These are phyloP conservation scores for Clepsis dumicolana DNA, from an alignment of 2,888 invertebrate species.

Conservation along the genomic window DNA sequence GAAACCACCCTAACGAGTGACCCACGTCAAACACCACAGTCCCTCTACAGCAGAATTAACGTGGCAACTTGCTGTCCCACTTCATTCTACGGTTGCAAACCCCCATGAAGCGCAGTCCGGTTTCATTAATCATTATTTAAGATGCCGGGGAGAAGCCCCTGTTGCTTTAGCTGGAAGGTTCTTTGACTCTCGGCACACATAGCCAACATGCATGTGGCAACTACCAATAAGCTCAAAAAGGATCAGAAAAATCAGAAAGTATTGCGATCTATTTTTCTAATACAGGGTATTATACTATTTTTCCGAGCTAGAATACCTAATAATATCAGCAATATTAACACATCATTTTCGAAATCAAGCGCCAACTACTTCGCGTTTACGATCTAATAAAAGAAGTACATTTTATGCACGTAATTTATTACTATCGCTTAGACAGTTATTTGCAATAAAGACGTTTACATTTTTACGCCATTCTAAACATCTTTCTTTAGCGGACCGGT, in stretches of 20 bases:
- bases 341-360: slow-evolving; percentile 2
- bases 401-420: slow-evolving; percentile 9
- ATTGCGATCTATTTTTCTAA: neutral
- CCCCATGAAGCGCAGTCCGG: slow-evolving; percentile 21
- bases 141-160: slow-evolving; percentile 18
- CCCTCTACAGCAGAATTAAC: slow-evolving; percentile 22
- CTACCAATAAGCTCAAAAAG: neutral
- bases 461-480: neutral
- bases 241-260: neutral
- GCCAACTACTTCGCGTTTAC: neutral
- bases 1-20: slow-evolving; percentile 13
- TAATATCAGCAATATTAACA: neutral
- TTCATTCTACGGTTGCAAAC: slow-evolving; percentile 12
- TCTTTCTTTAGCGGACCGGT: neutral
- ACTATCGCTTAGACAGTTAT: slow-evolving; percentile 5
- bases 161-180: neutral
- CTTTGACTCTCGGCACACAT: neutral
- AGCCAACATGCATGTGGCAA: neutral
- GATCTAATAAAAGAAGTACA: neutral
- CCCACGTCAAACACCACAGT: slow-evolving; percentile 26
- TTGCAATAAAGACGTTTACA: slow-evolving; percentile 16
- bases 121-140: slow-evolving; percentile 43
- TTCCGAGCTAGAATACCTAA: neutral
- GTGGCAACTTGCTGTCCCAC: slow-evolving; percentile 15
- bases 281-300: neutral